phyloP scores from a whole-genome alignment of 2,797 vertebrate genomes.

The Sebastes matsubarae region DNA sequence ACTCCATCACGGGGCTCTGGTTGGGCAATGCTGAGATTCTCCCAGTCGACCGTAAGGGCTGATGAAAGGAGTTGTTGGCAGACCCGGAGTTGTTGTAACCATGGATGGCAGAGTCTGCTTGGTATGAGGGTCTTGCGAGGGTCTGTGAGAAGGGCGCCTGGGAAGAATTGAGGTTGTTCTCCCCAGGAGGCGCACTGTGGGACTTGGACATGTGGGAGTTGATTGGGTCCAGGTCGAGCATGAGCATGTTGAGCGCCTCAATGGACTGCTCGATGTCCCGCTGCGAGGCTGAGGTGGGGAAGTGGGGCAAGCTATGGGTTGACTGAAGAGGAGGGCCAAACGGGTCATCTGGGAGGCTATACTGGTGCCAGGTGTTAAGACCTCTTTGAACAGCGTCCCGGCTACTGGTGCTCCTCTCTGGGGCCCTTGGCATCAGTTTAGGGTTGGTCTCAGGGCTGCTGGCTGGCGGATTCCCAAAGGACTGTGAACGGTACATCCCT shows the following conservation, averaged over 20 bases:
- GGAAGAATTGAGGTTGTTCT: slow-evolving; percentile 80
- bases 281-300: slow-evolving; percentile 87
- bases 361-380: slow-evolving; percentile 93
- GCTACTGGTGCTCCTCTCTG: slow-evolving; percentile 93
- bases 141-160: slow-evolving; percentile 81
- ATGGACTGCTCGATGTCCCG: slow-evolving; percentile 95
- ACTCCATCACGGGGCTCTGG: slow-evolving; percentile 78
- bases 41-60: slow-evolving; percentile 57
- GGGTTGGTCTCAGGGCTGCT: slow-evolving; percentile 69
- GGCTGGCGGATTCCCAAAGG: slow-evolving; percentile 81
- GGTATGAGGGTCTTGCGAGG: slow-evolving; percentile 78
- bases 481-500: slow-evolving; percentile 87
- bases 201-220: slow-evolving; percentile 90
- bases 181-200: slow-evolving; percentile 86
- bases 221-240: slow-evolving; percentile 90
- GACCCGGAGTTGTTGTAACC: slow-evolving; percentile 71
- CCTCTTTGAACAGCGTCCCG: slow-evolving; percentile 95
- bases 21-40: slow-evolving; percentile 64
- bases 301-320: slow-evolving; percentile 87
- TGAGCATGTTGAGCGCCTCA: slow-evolving; percentile 94
- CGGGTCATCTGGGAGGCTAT: slow-evolving; percentile 84
- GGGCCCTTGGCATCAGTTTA: slow-evolving; percentile 88
- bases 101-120: slow-evolving; percentile 82
- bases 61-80: slow-evolving; percentile 68
- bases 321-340: slow-evolving; percentile 82